Evolutionary conservation across 1,140 invertebrate genomes (phyloP).

Genomic region (Camponotus floridanus): DNA sequence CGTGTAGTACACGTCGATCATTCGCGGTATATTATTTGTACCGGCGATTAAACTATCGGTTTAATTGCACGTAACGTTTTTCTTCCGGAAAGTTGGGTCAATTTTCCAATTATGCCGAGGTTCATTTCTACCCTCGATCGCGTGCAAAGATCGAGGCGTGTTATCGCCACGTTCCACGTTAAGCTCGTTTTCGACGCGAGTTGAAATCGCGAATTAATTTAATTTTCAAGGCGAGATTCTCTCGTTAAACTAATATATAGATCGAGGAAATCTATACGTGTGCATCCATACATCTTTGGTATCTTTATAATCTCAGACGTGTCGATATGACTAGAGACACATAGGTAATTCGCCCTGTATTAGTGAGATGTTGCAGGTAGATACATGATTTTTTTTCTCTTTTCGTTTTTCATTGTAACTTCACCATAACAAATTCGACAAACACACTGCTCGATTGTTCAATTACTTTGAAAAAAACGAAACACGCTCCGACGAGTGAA

Average conservation of each 20-base stretch:
- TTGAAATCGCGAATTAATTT: conserved; percentile 20
- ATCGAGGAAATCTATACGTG: conserved; percentile 4
- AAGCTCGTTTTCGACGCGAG: conserved; percentile 16
- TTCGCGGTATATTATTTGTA: conserved; percentile 42
- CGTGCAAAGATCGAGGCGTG: conserved; percentile 19
- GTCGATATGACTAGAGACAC: neutral
- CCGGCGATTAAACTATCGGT: conserved; percentile 41
- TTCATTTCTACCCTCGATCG: conserved; percentile 35
- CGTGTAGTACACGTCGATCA: conserved; percentile 26
- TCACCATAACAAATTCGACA: conserved; percentile 21
- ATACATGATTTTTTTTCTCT: neutral
- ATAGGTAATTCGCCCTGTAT: neutral
- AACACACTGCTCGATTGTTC: conserved; percentile 48
- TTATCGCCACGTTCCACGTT: conserved; percentile 6
- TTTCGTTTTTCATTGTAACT: neutral
- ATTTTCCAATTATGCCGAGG: conserved; percentile 40
- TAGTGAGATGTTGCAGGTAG: neutral
- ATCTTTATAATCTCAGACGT: neutral
- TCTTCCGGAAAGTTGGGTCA: conserved; percentile 35
- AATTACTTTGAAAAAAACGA: conserved; percentile 46
- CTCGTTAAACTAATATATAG: neutral
- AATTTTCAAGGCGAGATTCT: neutral
- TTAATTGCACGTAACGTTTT: conserved; percentile 54
- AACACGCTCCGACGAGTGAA: conserved; percentile 32
- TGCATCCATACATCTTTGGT: neutral